phyloP scores from a whole-genome alignment of 1,140 invertebrate genomes.

The Drosophila kanapiae region DNA sequence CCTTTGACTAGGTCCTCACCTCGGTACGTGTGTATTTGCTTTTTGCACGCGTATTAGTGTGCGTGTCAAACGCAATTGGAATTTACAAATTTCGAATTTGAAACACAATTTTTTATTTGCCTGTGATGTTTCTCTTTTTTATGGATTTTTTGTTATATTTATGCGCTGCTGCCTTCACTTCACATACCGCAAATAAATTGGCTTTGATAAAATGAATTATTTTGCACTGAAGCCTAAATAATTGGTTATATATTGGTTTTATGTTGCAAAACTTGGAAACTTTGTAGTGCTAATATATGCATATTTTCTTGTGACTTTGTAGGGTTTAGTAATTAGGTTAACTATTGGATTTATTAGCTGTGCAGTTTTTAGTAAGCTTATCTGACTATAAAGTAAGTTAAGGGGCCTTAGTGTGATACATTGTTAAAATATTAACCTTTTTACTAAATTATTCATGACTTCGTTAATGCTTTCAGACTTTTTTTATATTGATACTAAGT shows the following conservation, averaged over 20 bases:
- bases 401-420: not conserved
- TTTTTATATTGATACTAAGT: not conserved
- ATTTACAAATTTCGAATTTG: constrained; percentile 74
- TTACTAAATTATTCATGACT: too few relatives aligned
- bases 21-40: constrained; percentile 32
- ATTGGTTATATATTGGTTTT: constrained; percentile 25
- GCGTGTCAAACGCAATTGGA: constrained; percentile 70
- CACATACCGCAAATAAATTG: constrained; percentile 56
- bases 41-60: constrained; percentile 23
- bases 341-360: not conserved
- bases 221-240: constrained; percentile 45
- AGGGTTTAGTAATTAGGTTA: not conserved
- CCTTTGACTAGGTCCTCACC: constrained; percentile 58
- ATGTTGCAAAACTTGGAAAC: not conserved
- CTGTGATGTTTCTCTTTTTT: constrained; percentile 20
- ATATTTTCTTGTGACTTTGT: constrained; percentile 3
- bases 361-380: too few relatives aligned
- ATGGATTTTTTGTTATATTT: constrained; percentile 23
- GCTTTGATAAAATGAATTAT: constrained; percentile 67
- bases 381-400: too few relatives aligned
- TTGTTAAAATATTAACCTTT: not conserved
- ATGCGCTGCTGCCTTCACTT: constrained; percentile 13
- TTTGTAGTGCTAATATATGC: not conserved
- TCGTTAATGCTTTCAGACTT: not conserved
- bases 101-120: constrained; percentile 65